Conservation (phyloP, 2,797 vertebrate species). For the Monodelphis domestica region DNA sequence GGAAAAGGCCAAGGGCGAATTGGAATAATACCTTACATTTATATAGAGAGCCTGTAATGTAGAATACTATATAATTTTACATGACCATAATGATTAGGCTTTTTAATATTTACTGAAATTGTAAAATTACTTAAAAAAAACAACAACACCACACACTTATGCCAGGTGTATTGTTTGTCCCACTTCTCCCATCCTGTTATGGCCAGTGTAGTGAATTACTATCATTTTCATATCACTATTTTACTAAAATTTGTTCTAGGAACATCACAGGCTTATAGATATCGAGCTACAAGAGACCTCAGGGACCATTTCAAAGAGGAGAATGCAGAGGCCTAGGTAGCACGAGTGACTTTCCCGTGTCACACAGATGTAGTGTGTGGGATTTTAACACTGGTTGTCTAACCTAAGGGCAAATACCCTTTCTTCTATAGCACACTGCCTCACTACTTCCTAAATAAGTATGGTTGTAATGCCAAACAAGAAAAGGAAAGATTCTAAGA, state of each 20-base stretch:
- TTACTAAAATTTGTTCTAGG: not conserved
- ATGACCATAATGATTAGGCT: not conserved
- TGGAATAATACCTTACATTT: not conserved
- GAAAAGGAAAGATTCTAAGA: not conserved
- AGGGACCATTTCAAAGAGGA: not conserved
- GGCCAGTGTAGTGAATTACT: not conserved
- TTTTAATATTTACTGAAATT: not conserved
- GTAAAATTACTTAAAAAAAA: not conserved
- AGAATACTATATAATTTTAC: not conserved
- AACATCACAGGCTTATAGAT: not conserved
- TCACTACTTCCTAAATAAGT: not conserved
- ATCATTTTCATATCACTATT: not conserved
- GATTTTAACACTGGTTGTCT: not conserved
- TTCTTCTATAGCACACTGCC: not conserved
- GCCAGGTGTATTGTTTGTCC: not conserved
- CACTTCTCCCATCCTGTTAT: not conserved
- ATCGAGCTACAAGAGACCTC: not conserved
- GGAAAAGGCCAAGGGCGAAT: not conserved
- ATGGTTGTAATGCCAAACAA: not conserved
- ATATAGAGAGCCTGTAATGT: not conserved
- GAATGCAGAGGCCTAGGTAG: not conserved
- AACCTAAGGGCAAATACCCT: not conserved
- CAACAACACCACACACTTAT: not conserved
- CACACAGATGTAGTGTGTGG: not conserved
- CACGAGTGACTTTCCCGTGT: not conserved